A percentile compares a stretch with the other conserved stretches of the same genome.
Evolutionary conservation across 2,113 vertebrate species (phyloP).

Genomic region (Salvelinus namaycush): DNA sequence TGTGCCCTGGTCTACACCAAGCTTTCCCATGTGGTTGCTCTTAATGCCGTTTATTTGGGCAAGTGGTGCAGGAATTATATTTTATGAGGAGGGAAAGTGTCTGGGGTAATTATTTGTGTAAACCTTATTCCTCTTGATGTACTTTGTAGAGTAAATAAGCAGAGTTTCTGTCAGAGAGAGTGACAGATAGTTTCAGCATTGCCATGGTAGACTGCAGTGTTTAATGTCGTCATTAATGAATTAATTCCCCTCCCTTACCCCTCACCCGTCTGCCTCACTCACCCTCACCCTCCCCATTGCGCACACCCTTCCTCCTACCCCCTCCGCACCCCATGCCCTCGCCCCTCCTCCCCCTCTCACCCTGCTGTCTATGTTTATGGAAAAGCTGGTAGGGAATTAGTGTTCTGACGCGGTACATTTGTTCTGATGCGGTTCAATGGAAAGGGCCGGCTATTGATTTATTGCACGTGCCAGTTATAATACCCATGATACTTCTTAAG

Average conservation of each 20-base stretch:
- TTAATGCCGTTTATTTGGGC: constrained; percentile 11
- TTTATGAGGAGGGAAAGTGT: neutral
- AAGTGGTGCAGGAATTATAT: neutral
- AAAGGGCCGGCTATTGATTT: constrained; percentile 58
- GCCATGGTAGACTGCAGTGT: constrained; percentile 25
- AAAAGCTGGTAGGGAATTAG: constrained; percentile 62
- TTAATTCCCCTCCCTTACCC: constrained; percentile 26
- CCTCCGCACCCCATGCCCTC: neutral
- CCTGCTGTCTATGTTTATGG: constrained; percentile 41
- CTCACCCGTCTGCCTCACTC: neutral
- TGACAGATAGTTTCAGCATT: neutral
- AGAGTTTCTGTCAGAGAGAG: neutral
- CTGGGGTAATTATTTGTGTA: constrained; percentile 21
- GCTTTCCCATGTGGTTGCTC: neutral
- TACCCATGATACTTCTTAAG: constrained; percentile 27
- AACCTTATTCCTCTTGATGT: constrained; percentile 8
- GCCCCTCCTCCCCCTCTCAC: neutral
- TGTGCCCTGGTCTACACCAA: neutral
- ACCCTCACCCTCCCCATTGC: neutral
- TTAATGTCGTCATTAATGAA: constrained; percentile 18
- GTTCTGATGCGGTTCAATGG: constrained; percentile 56
- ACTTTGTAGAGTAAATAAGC: constrained; percentile 11
- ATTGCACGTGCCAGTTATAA: constrained; percentile 55
- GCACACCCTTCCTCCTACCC: neutral
- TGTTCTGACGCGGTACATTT: constrained; percentile 55